Evolutionary conservation across 2,797 vertebrate genomes (phyloP), one percentile per base, ranked within the genome.

Genomic region (Gallirallus australis): DNA sequence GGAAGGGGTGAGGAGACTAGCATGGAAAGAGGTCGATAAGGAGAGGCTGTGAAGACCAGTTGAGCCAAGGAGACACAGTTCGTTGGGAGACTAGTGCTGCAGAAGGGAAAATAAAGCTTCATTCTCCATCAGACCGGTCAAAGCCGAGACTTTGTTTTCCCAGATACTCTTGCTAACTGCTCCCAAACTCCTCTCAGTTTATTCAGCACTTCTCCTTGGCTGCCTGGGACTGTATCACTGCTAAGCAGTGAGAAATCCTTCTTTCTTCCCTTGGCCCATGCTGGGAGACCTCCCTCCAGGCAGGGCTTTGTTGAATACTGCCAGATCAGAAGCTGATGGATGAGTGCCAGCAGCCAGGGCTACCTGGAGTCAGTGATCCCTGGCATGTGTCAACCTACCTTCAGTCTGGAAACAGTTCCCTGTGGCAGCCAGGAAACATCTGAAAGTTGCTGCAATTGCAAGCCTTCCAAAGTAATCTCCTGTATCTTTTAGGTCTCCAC

Each of bases 21-120:
- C 25, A 39, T 18, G 30, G 24, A 21, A 21, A 39, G 19, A 68
- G 21, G 12, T 11, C 66, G 23, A n/a, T 45, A 66, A 87, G n/a
- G 23, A 80, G 16, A 50, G 8, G 9, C 8, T 59, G n/a, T 0
- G 0, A 35, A 73, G 4, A 48, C 3, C 23, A 48, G 10, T 1
- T 56, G 35, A 8, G 25, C 45, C 6, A 19, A 73, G 21, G n/a
- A 76, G 8, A 6, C 31, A 8, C 6, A 25, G 6, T 35, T 48
- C 25, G 6, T 4, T 48, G 42, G 86, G 48, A 69, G 19, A 39
- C 17, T 42, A 42, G n/a, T 21, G 6, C 25, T 73, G 17, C 56
- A 77, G 21, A 15, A 70, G 11, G 19, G 47, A 63, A 87, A 76
- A 77, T 10, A 82, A 89, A 66, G 31, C 60, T 85, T 77, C 23